A percentile compares a stretch with the other conserved stretches of the same genome.
Conservation (phyloP, 1,140 invertebrate genomes). For the Sitobion miscanthi region DNA sequence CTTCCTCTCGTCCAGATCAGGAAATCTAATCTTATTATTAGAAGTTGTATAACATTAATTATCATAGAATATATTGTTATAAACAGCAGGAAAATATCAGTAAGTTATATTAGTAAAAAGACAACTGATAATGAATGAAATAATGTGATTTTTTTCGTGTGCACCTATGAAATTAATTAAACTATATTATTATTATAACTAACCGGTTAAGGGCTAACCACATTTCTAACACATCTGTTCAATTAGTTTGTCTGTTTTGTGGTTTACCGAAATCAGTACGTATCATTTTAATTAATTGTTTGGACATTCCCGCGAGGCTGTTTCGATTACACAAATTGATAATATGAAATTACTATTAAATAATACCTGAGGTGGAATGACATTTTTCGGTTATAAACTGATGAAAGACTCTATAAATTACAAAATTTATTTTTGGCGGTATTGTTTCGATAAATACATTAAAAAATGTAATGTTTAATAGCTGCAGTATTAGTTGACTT, state of each 20-base stretch:
- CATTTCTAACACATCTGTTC: background rate
- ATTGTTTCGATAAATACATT: background rate
- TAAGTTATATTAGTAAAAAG: background rate
- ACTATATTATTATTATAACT: background rate
- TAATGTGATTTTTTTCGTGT: background rate
- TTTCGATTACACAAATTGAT: background rate
- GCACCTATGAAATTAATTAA: background rate
- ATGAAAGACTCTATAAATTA: background rate
- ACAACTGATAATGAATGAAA: background rate
- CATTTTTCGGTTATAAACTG: background rate
- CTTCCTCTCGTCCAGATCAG: no score
- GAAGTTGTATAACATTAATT: no score
- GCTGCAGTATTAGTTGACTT: background rate
- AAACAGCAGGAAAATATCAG: background rate
- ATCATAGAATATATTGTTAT: no score
- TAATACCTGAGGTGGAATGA: background rate
- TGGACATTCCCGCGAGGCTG: background rate
- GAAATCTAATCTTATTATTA: no score
- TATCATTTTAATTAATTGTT: constrained; percentile 4
- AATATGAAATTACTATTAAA: background rate
- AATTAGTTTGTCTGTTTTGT: background rate
- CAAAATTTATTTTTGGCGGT: background rate
- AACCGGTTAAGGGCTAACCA: background rate
- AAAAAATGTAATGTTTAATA: background rate
- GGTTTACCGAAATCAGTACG: constrained; percentile 1